Evolutionary conservation across 2,797 vertebrate genomes (phyloP).

Genomic region (Mormyrops attenuatus): DNA sequence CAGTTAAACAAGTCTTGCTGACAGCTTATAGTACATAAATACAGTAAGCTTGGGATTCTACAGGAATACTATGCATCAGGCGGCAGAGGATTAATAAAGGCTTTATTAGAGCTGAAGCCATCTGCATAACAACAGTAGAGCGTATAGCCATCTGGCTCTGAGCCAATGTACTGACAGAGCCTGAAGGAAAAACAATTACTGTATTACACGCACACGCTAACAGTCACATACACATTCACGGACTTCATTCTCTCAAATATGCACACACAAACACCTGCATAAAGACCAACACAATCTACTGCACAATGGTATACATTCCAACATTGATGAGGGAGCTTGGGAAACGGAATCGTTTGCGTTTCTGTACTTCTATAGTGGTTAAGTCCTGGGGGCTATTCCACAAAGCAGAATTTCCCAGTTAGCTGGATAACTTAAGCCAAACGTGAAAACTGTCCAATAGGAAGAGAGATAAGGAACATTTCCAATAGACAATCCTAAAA

Average conservation of each 20-base stretch:
- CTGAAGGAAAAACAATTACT: slow-evolving; percentile 18
- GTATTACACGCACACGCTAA: slow-evolving; percentile 9
- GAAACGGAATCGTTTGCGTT: not conserved
- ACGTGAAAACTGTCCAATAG: not conserved
- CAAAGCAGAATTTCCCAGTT: not conserved
- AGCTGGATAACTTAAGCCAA: not conserved
- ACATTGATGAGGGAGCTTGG: not conserved
- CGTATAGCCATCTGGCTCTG: slow-evolving; percentile 21
- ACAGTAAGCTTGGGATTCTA: slow-evolving; percentile 7
- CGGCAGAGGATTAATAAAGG: slow-evolving; percentile 6
- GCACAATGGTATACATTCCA: not conserved
- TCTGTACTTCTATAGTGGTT: not conserved
- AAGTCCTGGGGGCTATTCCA: not conserved
- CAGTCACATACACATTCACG: slow-evolving; percentile 1
- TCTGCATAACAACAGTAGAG: slow-evolving; percentile 28
- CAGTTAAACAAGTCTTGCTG: slow-evolving; percentile 1
- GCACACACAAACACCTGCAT: slow-evolving; percentile 3
- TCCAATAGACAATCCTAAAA: not conserved
- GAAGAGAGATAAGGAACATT: not conserved
- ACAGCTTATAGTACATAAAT: not conserved
- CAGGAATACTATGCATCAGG: not conserved
- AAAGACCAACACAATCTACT: not conserved
- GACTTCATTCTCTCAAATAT: not conserved
- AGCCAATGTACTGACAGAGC: slow-evolving; percentile 22
- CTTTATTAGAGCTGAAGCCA: slow-evolving; percentile 17